phyloP scores from a whole-genome alignment of 1,140 invertebrate genomes.

The Papilio glaucus region DNA sequence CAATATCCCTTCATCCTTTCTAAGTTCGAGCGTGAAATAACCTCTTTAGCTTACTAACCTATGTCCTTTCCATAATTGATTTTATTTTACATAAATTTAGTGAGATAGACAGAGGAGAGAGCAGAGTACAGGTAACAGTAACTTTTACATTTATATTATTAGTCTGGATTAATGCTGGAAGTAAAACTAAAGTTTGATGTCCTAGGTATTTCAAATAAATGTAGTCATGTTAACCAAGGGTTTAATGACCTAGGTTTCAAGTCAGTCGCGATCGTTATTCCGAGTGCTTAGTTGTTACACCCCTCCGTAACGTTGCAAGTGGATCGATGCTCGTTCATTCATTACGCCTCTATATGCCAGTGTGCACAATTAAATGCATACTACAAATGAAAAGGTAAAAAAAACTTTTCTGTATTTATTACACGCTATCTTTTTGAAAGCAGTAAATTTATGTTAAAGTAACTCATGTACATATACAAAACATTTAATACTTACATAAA shows the following conservation, averaged over 20 bases:
- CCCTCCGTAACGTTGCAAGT: slow-evolving; percentile 1
- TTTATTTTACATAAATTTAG: no score
- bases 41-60: no score
- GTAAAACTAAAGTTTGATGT: neutral
- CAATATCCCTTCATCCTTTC: no score
- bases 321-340: slow-evolving; percentile 16
- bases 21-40: no score
- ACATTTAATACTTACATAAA: no score
- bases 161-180: neutral
- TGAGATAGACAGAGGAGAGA: no score
- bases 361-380: slow-evolving; percentile 2
- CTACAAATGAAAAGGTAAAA: slow-evolving; percentile 10
- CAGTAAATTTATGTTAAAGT: no score
- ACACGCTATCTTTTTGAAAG: no score
- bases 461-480: no score
- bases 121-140: no score
- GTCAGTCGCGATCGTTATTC: slow-evolving; percentile 21
- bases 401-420: no score
- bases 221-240: neutral
- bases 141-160: neutral
- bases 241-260: slow-evolving; percentile 27
- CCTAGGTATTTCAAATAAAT: neutral
- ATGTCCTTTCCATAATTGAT: no score
- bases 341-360: slow-evolving; percentile 12
- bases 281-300: slow-evolving; percentile 13